phyloP scores from a whole-genome alignment of 1,140 invertebrate genomes.

The Drosophila navojoa region DNA sequence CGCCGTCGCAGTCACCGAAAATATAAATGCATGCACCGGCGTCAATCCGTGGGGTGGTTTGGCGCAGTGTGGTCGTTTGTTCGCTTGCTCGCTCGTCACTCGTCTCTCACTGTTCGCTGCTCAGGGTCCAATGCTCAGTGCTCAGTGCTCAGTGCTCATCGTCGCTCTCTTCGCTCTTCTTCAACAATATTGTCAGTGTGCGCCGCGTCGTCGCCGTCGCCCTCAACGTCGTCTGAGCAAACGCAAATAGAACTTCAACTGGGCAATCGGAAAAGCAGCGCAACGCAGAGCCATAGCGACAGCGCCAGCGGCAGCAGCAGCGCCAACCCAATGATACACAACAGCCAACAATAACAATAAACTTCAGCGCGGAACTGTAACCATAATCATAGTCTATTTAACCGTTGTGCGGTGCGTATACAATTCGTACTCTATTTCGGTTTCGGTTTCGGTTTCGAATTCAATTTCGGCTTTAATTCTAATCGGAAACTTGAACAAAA shows the following conservation, averaged over 20 bases:
- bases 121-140: neutral
- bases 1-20: conserved; percentile 34
- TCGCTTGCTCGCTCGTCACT: neutral
- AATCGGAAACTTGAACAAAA: neutral
- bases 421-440: neutral
- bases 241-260: conserved; percentile 75
- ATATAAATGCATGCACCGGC: conserved; percentile 40
- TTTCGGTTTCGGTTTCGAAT: neutral
- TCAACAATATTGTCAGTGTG: conserved; percentile 19
- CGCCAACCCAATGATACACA: neutral
- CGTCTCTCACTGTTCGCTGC: neutral
- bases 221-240: conserved; percentile 62
- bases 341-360: conserved; percentile 39
- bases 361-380: conserved; percentile 10
- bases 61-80: conserved; percentile 51
- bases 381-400: conserved; percentile 19
- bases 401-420: conserved; percentile 4
- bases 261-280: conserved; percentile 46
- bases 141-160: neutral
- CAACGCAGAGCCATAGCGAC: conserved; percentile 16
- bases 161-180: conserved; percentile 18
- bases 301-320: neutral
- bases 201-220: conserved; percentile 58
- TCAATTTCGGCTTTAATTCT: conserved; percentile 5
- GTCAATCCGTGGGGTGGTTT: conserved; percentile 81